Base-by-base conservation (phyloP, 2,888 invertebrate genomes). In the Plusia festucae region DNA sequence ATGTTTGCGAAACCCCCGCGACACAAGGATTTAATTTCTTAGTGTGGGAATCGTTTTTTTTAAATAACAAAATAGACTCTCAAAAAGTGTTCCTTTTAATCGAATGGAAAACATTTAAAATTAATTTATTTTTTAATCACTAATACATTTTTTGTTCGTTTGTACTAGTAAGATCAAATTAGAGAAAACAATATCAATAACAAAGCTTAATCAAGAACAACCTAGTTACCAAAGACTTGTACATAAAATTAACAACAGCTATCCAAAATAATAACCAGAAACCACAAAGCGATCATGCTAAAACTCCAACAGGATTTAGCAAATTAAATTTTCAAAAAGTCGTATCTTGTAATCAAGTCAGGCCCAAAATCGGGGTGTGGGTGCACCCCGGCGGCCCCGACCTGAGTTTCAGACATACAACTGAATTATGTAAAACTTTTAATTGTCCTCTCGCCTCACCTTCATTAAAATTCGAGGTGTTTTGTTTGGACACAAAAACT, bases 401-500 rank as follows among this genome's bases (percentile, higher is more conserved):
- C 67, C 74, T 74, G 65, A 66, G 69, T 70, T 76, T 82, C 84
- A 85, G 84, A 82, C 84, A 85, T 79, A 85, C 84, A 84, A 85
- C 85, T 88, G 86, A 90, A 89, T 90, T 88, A 90, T 90, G 88
- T 83, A 85, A 83, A 89, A 91, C 85, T 91, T 91, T 90, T 90
- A 91, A 91, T 91, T 90, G 89, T 90, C 87, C 85, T 81, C 83
- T 83, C 83, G 82, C 83, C 81, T 86, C 83, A 82, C 88, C 86
- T 88, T 91, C 89, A 88, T 91, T 91, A 90, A 89, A 90, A 91
- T 89, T 89, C 85, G 88, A 86, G 84, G 84, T 87, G 85, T 88
- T 86, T 86, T 85, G 86, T 88, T 84, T 85, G 79, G 78, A 80
- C 76, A 82, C 84, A 84, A 84, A 82, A 87, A 85, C 79, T 81